These are phyloP conservation scores for Scartelaos histophorus DNA, from an alignment of 2,113 vertebrate species.

Conservation along the genomic window DNA sequence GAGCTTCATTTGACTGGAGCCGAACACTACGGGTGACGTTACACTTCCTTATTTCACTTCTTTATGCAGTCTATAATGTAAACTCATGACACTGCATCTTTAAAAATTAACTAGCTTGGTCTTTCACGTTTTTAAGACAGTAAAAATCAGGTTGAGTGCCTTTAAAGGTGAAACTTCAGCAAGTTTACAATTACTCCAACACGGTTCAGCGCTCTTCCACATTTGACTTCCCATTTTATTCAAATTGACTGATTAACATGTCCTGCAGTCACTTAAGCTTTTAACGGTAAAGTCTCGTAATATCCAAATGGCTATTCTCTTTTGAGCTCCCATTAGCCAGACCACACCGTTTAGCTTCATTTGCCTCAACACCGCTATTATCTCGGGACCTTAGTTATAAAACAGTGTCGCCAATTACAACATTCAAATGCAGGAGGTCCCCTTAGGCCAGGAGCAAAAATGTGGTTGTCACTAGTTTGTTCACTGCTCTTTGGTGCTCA, in stretches of 20 bases:
- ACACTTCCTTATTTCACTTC: too few species aligned
- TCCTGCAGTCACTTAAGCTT: background rate
- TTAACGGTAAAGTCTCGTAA: background rate
- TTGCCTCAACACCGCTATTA: conserved; percentile 3
- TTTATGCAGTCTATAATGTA: too few species aligned
- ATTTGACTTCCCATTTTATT: background rate
- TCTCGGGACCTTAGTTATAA: conserved; percentile 43
- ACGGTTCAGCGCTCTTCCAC: background rate
- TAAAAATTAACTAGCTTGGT: too few species aligned
- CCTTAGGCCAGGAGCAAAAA: conserved; percentile 37
- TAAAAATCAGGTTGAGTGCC: too few species aligned
- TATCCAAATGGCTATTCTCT: conserved; percentile 4
- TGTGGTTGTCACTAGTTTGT: conserved; percentile 18
- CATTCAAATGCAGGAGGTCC: conserved; percentile 40
- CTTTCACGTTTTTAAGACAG: too few species aligned
- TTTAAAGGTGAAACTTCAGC: background rate
- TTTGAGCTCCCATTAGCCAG: conserved; percentile 6
- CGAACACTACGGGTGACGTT: too few species aligned
- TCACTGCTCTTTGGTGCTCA: background rate
- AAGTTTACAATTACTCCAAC: background rate
- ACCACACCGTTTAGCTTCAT: conserved; percentile 12
- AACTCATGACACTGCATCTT: too few species aligned
- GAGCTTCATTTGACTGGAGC: too few species aligned
- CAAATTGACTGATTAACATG: conserved; percentile 3
- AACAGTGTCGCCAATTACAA: conserved; percentile 42